Percentiles rank a stretch among this genome's conserved stretches.
phyloP scores from a whole-genome alignment of 2,888 invertebrate species.

The Biston stratarius region DNA sequence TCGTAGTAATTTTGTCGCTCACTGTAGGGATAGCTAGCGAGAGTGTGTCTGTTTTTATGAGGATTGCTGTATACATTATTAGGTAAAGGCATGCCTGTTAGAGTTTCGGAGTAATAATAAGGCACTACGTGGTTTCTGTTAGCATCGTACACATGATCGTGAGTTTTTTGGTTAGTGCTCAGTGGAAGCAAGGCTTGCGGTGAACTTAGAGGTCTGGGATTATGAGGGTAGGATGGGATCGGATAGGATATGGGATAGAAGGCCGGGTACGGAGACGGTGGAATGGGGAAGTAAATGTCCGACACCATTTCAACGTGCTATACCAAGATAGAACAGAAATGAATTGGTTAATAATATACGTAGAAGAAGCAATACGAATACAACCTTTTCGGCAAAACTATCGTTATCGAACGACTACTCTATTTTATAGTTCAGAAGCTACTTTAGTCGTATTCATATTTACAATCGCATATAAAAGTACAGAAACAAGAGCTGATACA shows the following conservation, averaged over 20 bases:
- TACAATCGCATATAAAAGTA: conserved; percentile 44
- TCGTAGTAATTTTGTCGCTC: conserved; percentile 68
- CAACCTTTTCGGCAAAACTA: conserved; percentile 26
- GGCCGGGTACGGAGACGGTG: conserved; percentile 78
- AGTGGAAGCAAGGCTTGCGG: conserved; percentile 70
- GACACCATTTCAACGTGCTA: conserved; percentile 92
- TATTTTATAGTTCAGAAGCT: not conserved
- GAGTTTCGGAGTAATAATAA: conserved; percentile 81
- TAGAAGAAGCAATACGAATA: conserved; percentile 49
- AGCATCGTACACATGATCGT: conserved; percentile 84
- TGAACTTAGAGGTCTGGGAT: conserved; percentile 62
- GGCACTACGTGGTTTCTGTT: conserved; percentile 84
- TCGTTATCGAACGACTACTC: not conserved
- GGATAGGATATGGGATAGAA: conserved; percentile 80
- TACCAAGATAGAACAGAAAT: conserved; percentile 84
- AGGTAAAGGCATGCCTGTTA: conserved; percentile 80
- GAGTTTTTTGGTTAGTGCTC: conserved; percentile 68
- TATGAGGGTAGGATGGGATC: conserved; percentile 50
- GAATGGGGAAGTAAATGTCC: conserved; percentile 89
- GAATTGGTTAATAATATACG: conserved; percentile 74
- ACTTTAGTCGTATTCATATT: conserved; percentile 48
- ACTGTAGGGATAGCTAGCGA: conserved; percentile 70
- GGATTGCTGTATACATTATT: conserved; percentile 73
- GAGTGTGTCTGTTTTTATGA: conserved; percentile 72
- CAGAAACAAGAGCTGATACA: conserved; percentile 57